Base-by-base conservation (phyloP, 2,113 vertebrate species). In the Leptobrachium leishanense region DNA sequence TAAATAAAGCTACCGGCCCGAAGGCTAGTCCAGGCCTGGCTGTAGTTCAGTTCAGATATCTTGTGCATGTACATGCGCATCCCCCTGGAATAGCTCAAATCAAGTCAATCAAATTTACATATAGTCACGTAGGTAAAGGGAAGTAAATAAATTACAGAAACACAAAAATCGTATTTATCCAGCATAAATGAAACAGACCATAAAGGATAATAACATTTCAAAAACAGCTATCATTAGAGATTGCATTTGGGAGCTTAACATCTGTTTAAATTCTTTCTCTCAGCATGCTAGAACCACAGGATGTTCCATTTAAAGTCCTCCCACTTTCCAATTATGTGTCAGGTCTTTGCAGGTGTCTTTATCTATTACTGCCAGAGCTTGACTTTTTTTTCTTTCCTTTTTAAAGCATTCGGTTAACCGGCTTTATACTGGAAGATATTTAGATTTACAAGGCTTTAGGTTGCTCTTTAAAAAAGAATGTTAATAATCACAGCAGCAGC, bases 121-220 rank as follows among this genome's bases (percentile, higher is more conserved):
- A 68, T 67, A 73, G 77, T 31, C n/a, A 79, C 57, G 64, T 15
- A 55, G 77, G 70, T 73, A 79, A 79, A 63, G 57, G 77, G 70
- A 79, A 63, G 77, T 57, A 79, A 81, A 74, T 81, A 81, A 81
- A 81, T 81, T 81, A 81, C 72, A 81, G 78, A 80, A 71, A 12
- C 40, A 62, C 71, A 74, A 81, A 79, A 81, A 81, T 74, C 63
- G 64, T 68, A 81, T 81, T 81, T 81, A 81, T 81, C 67, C 78
- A 81, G 72, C 53, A 68, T 66, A 68, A 81, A 74, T 81, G 71
- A 79, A 79, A 74, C 66, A 81, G 78, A 81, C 78, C 72, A 74
- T 81, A 81, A 81, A 81, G 71, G 78, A 81, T 74, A 74, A 81
- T 81, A 81, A 81, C 78, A 74, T 81, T 81, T 74, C 71, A 81